Conservation (phyloP, 1,140 invertebrate species). For the Melanaphis sacchari region DNA sequence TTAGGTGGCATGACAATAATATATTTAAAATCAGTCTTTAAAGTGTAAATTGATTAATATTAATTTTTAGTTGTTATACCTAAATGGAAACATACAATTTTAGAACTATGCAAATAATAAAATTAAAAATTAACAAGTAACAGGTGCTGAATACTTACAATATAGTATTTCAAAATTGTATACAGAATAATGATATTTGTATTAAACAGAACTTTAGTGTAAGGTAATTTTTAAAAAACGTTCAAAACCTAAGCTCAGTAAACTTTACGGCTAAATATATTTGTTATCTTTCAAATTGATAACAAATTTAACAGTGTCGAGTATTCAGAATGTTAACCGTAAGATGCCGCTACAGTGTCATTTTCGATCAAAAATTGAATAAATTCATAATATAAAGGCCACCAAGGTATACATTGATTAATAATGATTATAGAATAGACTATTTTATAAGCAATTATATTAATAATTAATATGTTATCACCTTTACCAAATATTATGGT, state of each 20-base stretch:
- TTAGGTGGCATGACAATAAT: constrained; percentile 44
- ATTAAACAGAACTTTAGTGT: background rate
- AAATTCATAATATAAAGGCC: too few relatives aligned
- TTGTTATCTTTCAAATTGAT: background rate
- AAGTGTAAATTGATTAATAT: background rate
- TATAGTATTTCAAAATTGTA: background rate
- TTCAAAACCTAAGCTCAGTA: background rate
- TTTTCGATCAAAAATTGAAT: background rate
- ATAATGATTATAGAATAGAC: too few relatives aligned
- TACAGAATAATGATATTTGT: background rate
- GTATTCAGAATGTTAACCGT: background rate
- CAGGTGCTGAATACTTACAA: background rate
- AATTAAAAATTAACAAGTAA: background rate
- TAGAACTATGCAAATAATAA: background rate
- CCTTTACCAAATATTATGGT: too few relatives aligned
- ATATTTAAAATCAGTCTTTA: background rate
- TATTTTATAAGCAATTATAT: too few relatives aligned
- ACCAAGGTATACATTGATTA: too few relatives aligned
- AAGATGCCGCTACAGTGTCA: background rate
- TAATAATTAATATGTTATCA: too few relatives aligned
- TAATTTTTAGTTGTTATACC: background rate
- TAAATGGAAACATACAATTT: background rate
- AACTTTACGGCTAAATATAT: background rate
- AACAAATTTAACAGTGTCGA: background rate
- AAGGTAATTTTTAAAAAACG: background rate